Evolutionary conservation across 1,140 invertebrate species (phyloP), one percentile per base, ranked within the genome.

Genomic region (Bombus huntii): DNA sequence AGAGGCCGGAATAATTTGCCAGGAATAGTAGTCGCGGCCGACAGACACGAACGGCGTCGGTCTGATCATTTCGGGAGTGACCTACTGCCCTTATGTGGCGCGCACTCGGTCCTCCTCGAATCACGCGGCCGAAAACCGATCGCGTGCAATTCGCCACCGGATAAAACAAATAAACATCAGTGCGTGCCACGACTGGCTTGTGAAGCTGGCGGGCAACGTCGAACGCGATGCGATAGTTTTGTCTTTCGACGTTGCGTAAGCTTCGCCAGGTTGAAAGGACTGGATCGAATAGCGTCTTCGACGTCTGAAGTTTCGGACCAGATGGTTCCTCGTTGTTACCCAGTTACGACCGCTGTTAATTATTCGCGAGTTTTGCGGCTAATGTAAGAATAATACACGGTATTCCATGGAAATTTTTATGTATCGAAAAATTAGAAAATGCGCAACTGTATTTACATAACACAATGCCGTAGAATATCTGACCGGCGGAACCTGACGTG

Each of bases 11-110:
- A 85, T 81, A 81, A 85, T 85, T 65, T 81, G 78, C 84, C 84
- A 85, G 79, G 68, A 85, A 85, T 85, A 85, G 84, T 80, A 87
- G 86, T 62, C 62, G 79, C 70, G 78, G 65, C 88, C 77, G 75
- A 65, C 42, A 66, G 44, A 76, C 73, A 53, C 88, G 18, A 68
- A 12, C 39, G 62, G 31, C 44, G 66, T 85, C 85, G 66, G 87
- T 84, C 88, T 77, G 88, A 87, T 86, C 88, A 87, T 89, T 89
- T 89, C 85, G 88, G 88, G 88, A 89, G 65, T 89, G 88, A 89
- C 88, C 88, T 89, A 89, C 88, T 89, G 88, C 88, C 88, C 88
- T 89, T 89, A 89, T 81, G 76, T 72, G 72, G 77, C 66, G 70
- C 57, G 25, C 57, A 25, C 44, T 53, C 70, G 66, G 25, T 8